Conservation (phyloP, 35 echinoderm and acorn worm species). For the Ophiothrix spiculata region DNA sequence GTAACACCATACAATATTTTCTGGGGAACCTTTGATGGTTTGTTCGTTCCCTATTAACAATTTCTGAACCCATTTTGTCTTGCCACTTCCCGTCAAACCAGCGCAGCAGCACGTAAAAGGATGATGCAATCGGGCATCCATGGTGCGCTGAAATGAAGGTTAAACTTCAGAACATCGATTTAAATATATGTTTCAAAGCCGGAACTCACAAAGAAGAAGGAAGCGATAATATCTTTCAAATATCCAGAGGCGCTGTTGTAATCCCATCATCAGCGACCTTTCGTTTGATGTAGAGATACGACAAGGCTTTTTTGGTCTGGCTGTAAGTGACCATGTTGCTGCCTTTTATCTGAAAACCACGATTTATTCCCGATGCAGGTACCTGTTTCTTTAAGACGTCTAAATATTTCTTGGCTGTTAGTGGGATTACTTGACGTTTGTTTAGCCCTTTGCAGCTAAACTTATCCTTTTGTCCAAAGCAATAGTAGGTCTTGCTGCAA, state of each 20-base stretch:
- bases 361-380: not conserved
- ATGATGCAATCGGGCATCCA: slow-evolving; percentile 20
- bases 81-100: slow-evolving; percentile 40
- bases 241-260: slow-evolving; percentile 36
- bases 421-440: not conserved
- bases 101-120: slow-evolving; percentile 7
- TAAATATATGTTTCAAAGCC: no score
- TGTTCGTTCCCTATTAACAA: not conserved
- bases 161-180: no score
- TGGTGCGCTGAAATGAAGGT: no score
- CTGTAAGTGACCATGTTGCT: slow-evolving; percentile 53
- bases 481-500: slow-evolving; percentile 44
- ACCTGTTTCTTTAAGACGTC: slow-evolving; percentile 9
- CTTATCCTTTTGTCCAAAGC: slow-evolving; percentile 48
- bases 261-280: slow-evolving; percentile 41
- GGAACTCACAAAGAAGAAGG: no score
- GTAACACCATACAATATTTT: slow-evolving; percentile 68
- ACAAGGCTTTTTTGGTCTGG: slow-evolving; percentile 44
- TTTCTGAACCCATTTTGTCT: slow-evolving; percentile 45
- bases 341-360: slow-evolving; percentile 27
- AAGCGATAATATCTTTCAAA: no score
- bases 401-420: slow-evolving; percentile 38
- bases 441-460: slow-evolving; percentile 53
- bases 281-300: slow-evolving; percentile 58
- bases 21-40: slow-evolving; percentile 11